Conservation (phyloP, 2,797 vertebrate genomes). For the Coregonus sp. region DNA sequence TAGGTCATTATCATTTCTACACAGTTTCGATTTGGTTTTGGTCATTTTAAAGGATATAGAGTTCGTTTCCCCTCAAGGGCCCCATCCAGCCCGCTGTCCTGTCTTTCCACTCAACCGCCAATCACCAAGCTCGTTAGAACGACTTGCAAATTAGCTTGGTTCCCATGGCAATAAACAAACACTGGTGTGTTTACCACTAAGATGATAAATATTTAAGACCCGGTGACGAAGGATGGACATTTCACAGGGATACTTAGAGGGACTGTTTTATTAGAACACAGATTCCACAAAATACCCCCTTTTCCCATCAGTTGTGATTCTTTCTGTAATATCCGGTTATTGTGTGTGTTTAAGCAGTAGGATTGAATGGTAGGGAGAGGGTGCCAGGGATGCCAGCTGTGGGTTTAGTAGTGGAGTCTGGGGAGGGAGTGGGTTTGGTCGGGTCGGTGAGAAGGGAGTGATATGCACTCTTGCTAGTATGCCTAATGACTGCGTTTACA, state of each 20-base stretch:
- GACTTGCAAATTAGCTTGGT: constrained; percentile 2
- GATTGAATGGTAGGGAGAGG: background rate
- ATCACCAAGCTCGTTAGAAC: constrained; percentile 3
- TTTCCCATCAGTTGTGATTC: background rate
- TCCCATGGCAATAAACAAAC: constrained; percentile 40
- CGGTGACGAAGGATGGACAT: constrained; percentile 15
- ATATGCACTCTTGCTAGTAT: too few relatives aligned
- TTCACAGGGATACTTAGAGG: constrained; percentile 15
- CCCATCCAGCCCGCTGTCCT: too few relatives aligned
- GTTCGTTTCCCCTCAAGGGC: too few relatives aligned
- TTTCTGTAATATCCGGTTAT: background rate
- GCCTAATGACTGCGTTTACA: too few relatives aligned
- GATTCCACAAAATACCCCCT: too few relatives aligned
- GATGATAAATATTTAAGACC: constrained; percentile 48
- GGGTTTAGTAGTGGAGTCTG: background rate
- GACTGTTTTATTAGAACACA: background rate
- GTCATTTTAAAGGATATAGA: too few relatives aligned
- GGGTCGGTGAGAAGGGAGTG: background rate
- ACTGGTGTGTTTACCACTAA: constrained; percentile 22
- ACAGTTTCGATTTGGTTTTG: too few relatives aligned
- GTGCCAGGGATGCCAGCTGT: background rate
- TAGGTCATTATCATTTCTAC: too few relatives aligned
- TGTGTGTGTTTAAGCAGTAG: background rate
- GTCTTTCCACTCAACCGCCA: background rate
- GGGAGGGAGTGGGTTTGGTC: background rate